A percentile compares a stretch with the other conserved stretches of the same genome.
These are phyloP conservation scores for Dissostichus mawsoni DNA, from an alignment of 2,113 vertebrate genomes.

Conservation along the genomic window DNA sequence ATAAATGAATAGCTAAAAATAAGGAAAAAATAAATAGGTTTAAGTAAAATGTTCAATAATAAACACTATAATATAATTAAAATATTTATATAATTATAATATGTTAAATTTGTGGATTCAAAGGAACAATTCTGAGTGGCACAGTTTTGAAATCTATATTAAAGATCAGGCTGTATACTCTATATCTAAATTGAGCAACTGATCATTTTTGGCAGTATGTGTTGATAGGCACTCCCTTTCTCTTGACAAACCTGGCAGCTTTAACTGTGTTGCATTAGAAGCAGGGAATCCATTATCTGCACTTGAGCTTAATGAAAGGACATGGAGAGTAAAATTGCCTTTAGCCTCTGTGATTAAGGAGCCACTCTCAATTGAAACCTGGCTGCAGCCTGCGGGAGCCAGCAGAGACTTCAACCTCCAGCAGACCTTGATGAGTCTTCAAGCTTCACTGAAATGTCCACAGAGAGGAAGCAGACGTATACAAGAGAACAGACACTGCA, in stretches of 20 bases:
- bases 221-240: background rate
- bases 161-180: too few species aligned
- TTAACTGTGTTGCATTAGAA: background rate
- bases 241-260: background rate
- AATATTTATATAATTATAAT: too few species aligned
- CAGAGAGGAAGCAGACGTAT: background rate
- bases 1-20: too few species aligned
- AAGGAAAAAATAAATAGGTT: too few species aligned
- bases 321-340: background rate
- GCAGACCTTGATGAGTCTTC: constrained; percentile 15
- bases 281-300: constrained; percentile 3
- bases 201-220: background rate
- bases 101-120: too few species aligned
- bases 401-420: constrained; percentile 15
- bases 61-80: too few species aligned
- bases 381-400: background rate
- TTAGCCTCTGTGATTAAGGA: background rate
- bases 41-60: too few species aligned
- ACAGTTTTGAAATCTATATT: too few species aligned
- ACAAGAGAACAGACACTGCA: background rate
- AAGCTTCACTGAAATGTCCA: constrained; percentile 4
- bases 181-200: background rate
- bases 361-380: constrained; percentile 9
- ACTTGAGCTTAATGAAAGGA: background rate
- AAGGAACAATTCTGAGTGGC: too few species aligned